Base-by-base conservation (phyloP, 2,888 invertebrate genomes). In the Perizoma flavofasciatum region DNA sequence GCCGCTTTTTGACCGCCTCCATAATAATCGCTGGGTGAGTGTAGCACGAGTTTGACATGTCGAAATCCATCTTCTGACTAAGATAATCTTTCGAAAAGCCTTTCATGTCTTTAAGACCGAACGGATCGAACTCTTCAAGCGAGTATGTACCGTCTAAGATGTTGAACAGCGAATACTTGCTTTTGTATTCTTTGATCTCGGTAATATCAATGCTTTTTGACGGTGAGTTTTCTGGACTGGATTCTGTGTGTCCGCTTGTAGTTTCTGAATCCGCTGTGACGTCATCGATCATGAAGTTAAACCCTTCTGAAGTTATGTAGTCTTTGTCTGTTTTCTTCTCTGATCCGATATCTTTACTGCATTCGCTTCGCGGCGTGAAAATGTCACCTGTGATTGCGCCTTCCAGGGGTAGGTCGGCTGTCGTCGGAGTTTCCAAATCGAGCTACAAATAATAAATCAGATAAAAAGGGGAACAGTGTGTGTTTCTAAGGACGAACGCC, bases 361-460 rank as follows among this genome's bases (percentile, higher is more conserved):
- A 66, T 65, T 89, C 89, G 60, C 82, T 86, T 61, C 72, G 73
- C 1, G 92, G 86, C 5, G 91, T 85, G 56, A 86, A 85, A 7
- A 82, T 69, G 6, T 87, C 88, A 37, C 83, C 77, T 0, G 87
- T 83, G 34, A 84, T 70, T 1, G 80, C 81, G 5, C 85, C 85
- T 58, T 87, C 88, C 1, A 81, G 66, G 0, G 86, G 93, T 10
- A 91, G 72, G 22, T 92, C 92, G 1, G 89, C 89, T 37, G 92
- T 92, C 4, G 92, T 91, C 7, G 92, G 92, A 3, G 92, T 92
- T 84, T 92, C 92, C 43, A 92, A 69, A 61, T 92, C 92, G 11
- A 92, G 80, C 92, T 92, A 22, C 67, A 49, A 79, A 35, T 11
- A 48, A 58, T 55, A 53, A 44, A 39, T 46, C 7, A 49, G 9